Percentiles rank a stretch among this genome's conserved stretches.
phyloP scores from a whole-genome alignment of 1,140 invertebrate genomes.

The Cherax destructor region DNA sequence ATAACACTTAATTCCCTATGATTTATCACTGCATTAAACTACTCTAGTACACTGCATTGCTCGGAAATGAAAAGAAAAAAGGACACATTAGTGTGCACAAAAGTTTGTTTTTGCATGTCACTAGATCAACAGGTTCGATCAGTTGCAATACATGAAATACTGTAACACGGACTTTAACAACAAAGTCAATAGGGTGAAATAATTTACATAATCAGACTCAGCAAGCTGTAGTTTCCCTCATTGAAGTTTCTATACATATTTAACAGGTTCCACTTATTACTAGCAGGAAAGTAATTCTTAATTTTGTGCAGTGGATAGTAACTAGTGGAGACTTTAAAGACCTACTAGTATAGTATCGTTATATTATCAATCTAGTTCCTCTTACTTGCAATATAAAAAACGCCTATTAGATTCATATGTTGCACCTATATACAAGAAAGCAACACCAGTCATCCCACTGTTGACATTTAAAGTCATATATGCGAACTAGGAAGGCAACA shows the following conservation, averaged over 20 bases:
- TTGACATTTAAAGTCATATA: conserved; percentile 19
- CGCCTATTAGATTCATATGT: neutral
- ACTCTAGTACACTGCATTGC: neutral
- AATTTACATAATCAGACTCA: neutral
- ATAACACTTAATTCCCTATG: neutral
- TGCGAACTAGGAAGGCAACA: conserved; percentile 38
- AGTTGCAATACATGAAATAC: neutral
- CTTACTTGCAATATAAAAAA: conserved; percentile 26
- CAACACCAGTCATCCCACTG: conserved; percentile 24
- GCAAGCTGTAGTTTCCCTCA: neutral
- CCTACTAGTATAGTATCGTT: neutral
- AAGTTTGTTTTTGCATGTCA: neutral
- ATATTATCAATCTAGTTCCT: neutral
- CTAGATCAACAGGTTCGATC: neutral
- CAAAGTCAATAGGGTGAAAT: neutral
- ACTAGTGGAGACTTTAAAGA: conserved; percentile 22
- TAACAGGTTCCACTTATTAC: neutral
- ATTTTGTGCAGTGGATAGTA: conserved; percentile 40
- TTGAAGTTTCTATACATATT: neutral
- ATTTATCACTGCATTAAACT: neutral
- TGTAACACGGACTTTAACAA: neutral
- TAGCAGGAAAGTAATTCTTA: neutral
- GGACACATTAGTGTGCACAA: neutral
- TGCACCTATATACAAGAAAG: conserved; percentile 16
- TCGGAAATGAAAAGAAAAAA: neutral